Conservation (phyloP, 2,888 invertebrate species). For the Venustoraphidia nigricollis region DNA sequence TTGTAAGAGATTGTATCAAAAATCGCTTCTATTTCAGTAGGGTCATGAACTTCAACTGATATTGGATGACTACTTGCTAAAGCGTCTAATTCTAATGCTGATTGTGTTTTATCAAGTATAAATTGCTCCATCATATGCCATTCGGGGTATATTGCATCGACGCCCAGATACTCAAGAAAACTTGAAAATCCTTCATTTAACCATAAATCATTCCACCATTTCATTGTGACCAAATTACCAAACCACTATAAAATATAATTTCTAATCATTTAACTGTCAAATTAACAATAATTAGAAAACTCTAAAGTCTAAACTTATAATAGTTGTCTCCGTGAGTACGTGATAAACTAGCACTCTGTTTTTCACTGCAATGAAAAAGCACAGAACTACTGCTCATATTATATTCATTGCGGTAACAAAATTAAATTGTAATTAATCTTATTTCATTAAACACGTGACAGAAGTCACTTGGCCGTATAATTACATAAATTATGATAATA, state of each 20-base stretch:
- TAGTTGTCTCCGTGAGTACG: no score
- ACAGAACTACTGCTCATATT: no score
- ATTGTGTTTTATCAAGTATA: conserved; percentile 49
- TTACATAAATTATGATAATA: no score
- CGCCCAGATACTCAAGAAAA: conserved; percentile 63
- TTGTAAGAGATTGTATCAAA: conserved; percentile 63
- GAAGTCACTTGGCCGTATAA: no score
- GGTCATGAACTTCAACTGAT: conserved; percentile 49
- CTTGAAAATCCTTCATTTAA: conserved; percentile 78
- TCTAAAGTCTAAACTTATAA: no score
- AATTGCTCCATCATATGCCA: conserved; percentile 60
- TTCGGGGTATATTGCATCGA: conserved; percentile 41
- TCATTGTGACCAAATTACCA: conserved; percentile 84
- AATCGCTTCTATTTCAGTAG: conserved; percentile 53
- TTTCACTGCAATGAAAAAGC: no score
- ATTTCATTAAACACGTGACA: no score
- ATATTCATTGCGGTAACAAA: no score
- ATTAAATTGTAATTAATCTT: no score
- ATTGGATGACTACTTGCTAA: conserved; percentile 57
- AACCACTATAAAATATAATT: conserved; percentile 44
- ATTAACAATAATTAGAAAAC: no score
- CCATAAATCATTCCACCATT: conserved; percentile 91
- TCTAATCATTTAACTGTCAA: no score
- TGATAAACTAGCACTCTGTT: no score
- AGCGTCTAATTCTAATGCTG: conserved; percentile 51